Conservation (phyloP, 2,888 invertebrate species). For the Imbricaverruca yamaguchii region DNA sequence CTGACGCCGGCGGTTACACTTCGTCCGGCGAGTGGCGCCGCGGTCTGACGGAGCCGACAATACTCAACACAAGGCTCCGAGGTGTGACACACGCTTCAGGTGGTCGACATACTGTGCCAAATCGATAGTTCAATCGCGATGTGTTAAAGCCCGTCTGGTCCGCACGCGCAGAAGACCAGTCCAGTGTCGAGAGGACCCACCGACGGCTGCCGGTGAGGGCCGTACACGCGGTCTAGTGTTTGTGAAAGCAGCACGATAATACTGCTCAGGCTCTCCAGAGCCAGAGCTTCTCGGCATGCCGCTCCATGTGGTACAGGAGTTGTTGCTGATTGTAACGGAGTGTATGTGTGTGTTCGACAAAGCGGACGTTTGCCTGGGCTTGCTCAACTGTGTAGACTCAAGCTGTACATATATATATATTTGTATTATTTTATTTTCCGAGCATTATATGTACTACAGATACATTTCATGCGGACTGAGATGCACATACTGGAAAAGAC, state of each 20-base stretch:
- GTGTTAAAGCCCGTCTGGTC: too few relatives aligned
- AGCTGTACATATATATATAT: background rate
- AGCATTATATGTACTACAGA: background rate
- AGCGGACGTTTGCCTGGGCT: background rate
- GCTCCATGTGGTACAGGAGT: too few relatives aligned
- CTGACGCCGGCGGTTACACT: too few relatives aligned
- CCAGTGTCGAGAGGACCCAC: too few relatives aligned
- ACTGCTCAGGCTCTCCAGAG: too few relatives aligned
- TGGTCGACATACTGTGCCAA: background rate
- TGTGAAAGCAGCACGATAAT: too few relatives aligned
- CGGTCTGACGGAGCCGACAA: background rate
- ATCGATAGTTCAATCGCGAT: background rate
- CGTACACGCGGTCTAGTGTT: too few relatives aligned
- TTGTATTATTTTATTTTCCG: background rate
- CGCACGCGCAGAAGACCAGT: too few relatives aligned
- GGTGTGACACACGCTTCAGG: background rate
- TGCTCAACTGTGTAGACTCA: background rate
- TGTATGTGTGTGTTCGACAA: background rate
- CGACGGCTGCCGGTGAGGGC: too few relatives aligned
- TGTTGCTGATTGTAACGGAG: too few relatives aligned
- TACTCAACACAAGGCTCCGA: background rate
- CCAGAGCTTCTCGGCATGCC: too few relatives aligned
- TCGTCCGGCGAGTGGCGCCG: too few relatives aligned
- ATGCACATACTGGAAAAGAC: background rate
- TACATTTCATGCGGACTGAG: background rate